Percentiles rank a stretch among this genome's conserved stretches.
Evolutionary conservation across 1,140 invertebrate species (phyloP).

Genomic region (Liolophura sinensis): DNA sequence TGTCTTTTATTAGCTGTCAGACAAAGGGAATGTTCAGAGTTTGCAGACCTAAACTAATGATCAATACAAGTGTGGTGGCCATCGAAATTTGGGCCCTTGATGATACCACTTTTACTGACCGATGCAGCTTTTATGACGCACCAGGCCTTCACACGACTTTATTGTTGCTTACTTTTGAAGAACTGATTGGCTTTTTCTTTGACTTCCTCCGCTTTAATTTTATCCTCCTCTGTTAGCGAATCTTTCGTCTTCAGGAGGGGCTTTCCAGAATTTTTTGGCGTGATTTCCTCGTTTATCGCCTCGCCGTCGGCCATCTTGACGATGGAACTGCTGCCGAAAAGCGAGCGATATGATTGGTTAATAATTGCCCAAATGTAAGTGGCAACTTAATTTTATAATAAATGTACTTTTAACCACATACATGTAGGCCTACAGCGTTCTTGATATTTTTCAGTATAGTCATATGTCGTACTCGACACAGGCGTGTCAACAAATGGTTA

Average conservation of each 20-base stretch:
- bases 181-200: slow-evolving; percentile 84
- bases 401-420: too few relatives aligned
- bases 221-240: slow-evolving; percentile 43
- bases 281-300: too few relatives aligned
- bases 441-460: too few relatives aligned
- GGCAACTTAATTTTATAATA: too few relatives aligned
- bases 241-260: background rate
- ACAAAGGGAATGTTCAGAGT: background rate
- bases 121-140: background rate
- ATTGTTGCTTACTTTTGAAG: slow-evolving; percentile 76
- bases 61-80: background rate
- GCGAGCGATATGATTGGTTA: too few relatives aligned
- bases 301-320: too few relatives aligned
- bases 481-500: too few relatives aligned
- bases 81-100: background rate
- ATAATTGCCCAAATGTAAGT: too few relatives aligned
- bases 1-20: background rate
- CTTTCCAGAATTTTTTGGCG: too few relatives aligned
- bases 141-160: background rate
- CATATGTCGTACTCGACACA: too few relatives aligned
- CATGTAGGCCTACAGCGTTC: too few relatives aligned
- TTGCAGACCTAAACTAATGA: background rate
- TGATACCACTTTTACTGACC: background rate
- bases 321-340: too few relatives aligned
- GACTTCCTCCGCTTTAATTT: slow-evolving; percentile 69